These are phyloP conservation scores for Dascyllus trimaculatus DNA, from an alignment of 2,113 vertebrate species.

Conservation along the genomic window DNA sequence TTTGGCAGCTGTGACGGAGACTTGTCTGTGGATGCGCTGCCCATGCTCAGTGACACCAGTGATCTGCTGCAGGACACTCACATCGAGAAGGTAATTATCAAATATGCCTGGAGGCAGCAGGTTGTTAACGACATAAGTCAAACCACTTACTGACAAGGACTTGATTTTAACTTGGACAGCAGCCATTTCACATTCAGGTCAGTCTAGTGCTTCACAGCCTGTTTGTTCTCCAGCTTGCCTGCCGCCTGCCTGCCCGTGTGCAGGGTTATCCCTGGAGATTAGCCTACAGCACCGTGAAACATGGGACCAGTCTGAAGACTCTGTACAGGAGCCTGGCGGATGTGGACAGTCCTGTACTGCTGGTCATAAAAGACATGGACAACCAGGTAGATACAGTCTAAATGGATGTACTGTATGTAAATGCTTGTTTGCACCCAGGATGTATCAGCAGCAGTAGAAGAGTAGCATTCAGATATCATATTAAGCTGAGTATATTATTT, in stretches of 20 bases:
- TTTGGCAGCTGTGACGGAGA: conserved; percentile 91
- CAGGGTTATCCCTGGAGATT: conserved; percentile 95
- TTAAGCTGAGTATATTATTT: no score
- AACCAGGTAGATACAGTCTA: conserved; percentile 87
- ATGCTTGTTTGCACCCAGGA: not conserved
- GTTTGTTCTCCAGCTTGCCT: conserved; percentile 86
- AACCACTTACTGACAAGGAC: not conserved
- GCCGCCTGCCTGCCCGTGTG: conserved; percentile 92
- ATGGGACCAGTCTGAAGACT: conserved; percentile 97
- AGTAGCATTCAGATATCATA: no score
- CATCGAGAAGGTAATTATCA: conserved; percentile 90
- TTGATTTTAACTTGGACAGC: not conserved
- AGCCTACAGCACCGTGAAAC: conserved; percentile 92
- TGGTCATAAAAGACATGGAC: conserved; percentile 96
- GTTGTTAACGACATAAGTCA: not conserved
- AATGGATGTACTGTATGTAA: not conserved
- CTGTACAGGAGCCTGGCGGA: conserved; percentile 91
- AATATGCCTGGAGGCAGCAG: not conserved
- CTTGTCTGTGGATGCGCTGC: conserved; percentile 82
- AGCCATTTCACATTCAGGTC: not conserved
- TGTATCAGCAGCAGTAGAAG: no score
- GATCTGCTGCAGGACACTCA: conserved; percentile 92
- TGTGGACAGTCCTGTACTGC: conserved; percentile 93
- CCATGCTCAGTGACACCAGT: conserved; percentile 89
- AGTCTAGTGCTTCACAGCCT: not conserved